Percentiles rank a stretch among this genome's conserved stretches.
phyloP scores from a whole-genome alignment of 1,140 invertebrate species.

The Nasonia giraulti region DNA sequence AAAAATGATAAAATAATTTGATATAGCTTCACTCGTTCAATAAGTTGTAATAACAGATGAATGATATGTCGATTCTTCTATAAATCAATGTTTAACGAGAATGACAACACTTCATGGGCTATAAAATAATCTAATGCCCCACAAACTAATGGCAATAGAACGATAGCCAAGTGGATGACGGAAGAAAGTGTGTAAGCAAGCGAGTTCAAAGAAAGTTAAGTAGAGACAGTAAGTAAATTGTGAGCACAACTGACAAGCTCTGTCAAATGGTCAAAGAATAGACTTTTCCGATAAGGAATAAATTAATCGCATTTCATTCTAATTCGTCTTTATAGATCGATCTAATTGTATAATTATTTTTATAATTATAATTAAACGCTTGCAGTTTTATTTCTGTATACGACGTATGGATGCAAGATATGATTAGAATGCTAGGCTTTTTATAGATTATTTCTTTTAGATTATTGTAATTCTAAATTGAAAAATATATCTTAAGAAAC shows the following conservation, averaged over 20 bases:
- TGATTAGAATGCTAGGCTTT: too few relatives aligned
- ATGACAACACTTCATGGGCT: neutral
- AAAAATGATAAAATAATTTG: neutral
- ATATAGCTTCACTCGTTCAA: neutral
- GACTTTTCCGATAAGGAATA: neutral
- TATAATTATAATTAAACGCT: too few relatives aligned
- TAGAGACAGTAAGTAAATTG: neutral
- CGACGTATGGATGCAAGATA: too few relatives aligned
- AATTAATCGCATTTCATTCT: neutral
- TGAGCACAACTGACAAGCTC: neutral
- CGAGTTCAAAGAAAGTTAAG: slow-evolving; percentile 19
- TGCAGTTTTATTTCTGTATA: too few relatives aligned
- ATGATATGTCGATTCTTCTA: neutral
- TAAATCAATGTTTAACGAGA: neutral
- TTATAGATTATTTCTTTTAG: too few relatives aligned
- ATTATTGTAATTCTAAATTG: too few relatives aligned
- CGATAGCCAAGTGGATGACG: neutral
- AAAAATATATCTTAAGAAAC: too few relatives aligned
- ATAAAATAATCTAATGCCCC: slow-evolving; percentile 15
- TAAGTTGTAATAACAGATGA: neutral
- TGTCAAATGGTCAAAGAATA: neutral
- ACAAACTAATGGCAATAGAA: neutral
- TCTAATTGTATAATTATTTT: neutral
- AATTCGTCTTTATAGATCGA: neutral
- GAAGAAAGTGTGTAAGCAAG: neutral